Percentiles rank a stretch among this genome's conserved stretches.
Conservation (phyloP, 2,113 vertebrate species). For the Lampris incognitus region DNA sequence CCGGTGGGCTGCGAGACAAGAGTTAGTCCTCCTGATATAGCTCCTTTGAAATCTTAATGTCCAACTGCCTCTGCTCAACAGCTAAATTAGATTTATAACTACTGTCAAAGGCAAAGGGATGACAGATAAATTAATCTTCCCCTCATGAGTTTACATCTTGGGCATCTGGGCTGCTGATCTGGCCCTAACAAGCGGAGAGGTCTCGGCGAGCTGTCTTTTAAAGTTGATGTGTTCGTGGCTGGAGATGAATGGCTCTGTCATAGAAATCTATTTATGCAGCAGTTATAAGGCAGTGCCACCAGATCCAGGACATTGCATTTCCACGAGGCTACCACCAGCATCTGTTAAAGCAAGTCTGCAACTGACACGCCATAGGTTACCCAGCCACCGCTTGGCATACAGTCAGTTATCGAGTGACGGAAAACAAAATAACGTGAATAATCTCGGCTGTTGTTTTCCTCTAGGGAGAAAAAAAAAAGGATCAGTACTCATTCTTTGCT, state of each 20-base stretch:
- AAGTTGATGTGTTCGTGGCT: slow-evolving; percentile 89
- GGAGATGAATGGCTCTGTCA: slow-evolving; percentile 91
- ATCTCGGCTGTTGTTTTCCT: neutral
- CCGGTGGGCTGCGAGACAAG: slow-evolving; percentile 69
- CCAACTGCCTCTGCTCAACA: slow-evolving; percentile 78
- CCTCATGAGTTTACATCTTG: slow-evolving; percentile 89
- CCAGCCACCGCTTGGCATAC: slow-evolving; percentile 51
- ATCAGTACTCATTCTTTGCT: no score
- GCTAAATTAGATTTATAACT: slow-evolving; percentile 92
- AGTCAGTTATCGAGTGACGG: slow-evolving; percentile 23
- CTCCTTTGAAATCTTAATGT: slow-evolving; percentile 81
- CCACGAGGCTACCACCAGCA: slow-evolving; percentile 79
- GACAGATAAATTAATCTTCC: slow-evolving; percentile 92
- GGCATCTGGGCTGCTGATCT: slow-evolving; percentile 89
- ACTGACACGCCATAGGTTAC: slow-evolving; percentile 62
- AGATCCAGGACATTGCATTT: slow-evolving; percentile 84
- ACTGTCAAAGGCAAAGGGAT: slow-evolving; percentile 87
- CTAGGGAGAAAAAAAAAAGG: neutral
- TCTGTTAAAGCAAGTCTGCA: slow-evolving; percentile 79
- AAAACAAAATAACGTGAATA: neutral
- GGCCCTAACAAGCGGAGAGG: slow-evolving; percentile 88
- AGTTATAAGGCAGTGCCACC: slow-evolving; percentile 84
- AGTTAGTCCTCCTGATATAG: slow-evolving; percentile 78
- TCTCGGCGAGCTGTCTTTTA: slow-evolving; percentile 88
- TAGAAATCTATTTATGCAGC: slow-evolving; percentile 89